Percentiles rank a stretch among this genome's conserved stretches.
Evolutionary conservation across 2,113 vertebrate genomes (phyloP).

Genomic region (Sula dactylatra): DNA sequence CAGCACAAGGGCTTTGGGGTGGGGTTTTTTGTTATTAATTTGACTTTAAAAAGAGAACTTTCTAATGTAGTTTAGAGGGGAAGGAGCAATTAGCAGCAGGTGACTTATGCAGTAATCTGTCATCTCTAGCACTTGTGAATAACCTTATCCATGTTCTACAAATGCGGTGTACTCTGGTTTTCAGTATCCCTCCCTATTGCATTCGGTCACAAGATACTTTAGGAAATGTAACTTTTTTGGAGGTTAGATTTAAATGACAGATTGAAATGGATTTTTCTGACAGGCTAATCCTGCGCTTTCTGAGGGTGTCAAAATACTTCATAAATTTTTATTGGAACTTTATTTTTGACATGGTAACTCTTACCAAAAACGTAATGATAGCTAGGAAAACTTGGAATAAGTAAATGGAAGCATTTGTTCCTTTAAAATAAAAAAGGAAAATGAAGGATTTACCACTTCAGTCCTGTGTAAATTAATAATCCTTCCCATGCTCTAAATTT

Average conservation of each 20-base stretch:
- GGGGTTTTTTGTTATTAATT: not conserved
- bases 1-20: not conserved
- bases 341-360: not conserved
- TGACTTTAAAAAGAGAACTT: not conserved
- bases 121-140: not conserved
- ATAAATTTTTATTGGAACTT: not conserved
- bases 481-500: not conserved
- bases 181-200: accelerated
- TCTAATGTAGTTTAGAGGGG: not conserved
- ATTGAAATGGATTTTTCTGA: not conserved
- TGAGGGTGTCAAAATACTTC: not conserved
- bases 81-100: not conserved
- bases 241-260: not conserved
- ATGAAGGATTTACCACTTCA: not conserved
- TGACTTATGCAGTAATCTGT: not conserved
- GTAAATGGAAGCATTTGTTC: not conserved
- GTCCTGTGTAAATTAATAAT: not conserved
- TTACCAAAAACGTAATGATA: not conserved
- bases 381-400: not conserved
- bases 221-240: not conserved
- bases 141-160: not conserved
- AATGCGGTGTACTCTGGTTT: not conserved
- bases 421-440: not conserved
- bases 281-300: not conserved
- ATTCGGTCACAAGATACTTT: not conserved